Percentiles rank a stretch among this genome's conserved stretches.
phyloP scores from a whole-genome alignment of 2,888 invertebrate genomes.

The Lithophane leautieri region DNA sequence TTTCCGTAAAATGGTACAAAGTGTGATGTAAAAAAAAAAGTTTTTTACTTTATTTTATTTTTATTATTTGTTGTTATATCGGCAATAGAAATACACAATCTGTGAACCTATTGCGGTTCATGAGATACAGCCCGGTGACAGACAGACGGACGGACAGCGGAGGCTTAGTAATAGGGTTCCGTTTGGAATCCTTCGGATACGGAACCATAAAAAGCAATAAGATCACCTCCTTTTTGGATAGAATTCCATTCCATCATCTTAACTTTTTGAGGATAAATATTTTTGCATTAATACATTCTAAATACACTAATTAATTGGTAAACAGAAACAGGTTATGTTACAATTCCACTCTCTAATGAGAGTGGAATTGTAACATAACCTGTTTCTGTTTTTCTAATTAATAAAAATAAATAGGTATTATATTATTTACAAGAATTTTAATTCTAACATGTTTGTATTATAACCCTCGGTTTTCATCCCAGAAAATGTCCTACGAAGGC shows the following conservation, averaged over 20 bases:
- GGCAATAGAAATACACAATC: no score
- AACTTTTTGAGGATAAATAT: background rate
- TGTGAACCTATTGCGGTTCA: no score
- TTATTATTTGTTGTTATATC: no score
- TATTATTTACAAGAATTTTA: background rate
- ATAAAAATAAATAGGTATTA: background rate
- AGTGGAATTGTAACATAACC: no score
- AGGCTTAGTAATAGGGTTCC: no score
- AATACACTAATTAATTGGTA: background rate
- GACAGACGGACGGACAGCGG: no score
- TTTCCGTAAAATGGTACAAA: no score
- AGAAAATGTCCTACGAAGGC: conserved; percentile 22
- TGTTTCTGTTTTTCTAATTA: background rate
- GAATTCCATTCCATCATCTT: background rate
- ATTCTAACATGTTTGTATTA: background rate
- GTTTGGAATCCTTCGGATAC: no score
- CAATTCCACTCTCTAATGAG: background rate
- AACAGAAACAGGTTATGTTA: background rate
- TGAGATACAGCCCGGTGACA: no score
- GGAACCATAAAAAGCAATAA: no score
- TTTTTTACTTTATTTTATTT: no score
- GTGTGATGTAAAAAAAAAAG: no score
- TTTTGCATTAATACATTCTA: background rate
- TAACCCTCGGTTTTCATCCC: background rate
- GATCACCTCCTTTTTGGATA: background rate